Evolutionary conservation across 2,113 vertebrate species (phyloP).

Genomic region (Ammodytes marinus): DNA sequence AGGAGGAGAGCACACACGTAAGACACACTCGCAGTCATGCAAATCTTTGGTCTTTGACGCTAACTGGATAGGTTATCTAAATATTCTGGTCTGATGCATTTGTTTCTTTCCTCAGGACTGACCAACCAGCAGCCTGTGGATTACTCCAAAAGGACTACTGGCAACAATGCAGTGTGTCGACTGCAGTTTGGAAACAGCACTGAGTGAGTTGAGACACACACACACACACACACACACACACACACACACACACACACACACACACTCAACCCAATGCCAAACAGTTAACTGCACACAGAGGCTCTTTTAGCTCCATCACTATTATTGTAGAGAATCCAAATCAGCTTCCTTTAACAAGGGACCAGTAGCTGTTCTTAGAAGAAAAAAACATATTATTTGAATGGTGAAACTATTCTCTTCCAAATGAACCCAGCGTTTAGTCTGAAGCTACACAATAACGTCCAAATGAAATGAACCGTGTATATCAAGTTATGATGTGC

Average conservation of each 20-base stretch:
- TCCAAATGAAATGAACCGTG: neutral
- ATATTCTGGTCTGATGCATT: neutral
- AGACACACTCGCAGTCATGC: too few relatives aligned
- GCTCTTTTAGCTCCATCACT: neutral
- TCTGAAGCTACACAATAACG: neutral
- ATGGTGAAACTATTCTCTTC: neutral
- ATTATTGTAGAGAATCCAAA: neutral
- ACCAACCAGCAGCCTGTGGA: constrained; percentile 80
- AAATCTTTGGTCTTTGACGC: neutral
- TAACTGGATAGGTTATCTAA: neutral
- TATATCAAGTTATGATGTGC: neutral
- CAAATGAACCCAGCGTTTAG: neutral
- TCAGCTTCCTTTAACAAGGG: neutral
- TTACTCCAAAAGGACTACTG: constrained; percentile 83
- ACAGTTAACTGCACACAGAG: constrained; percentile 2
- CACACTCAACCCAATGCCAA: constrained; percentile 2
- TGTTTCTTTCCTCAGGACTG: constrained; percentile 43
- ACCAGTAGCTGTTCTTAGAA: neutral
- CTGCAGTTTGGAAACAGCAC: constrained; percentile 84
- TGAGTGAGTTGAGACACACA: constrained; percentile 80
- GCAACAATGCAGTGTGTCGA: constrained; percentile 75
- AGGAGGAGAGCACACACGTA: constrained; percentile 80
- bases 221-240: constrained; percentile 10
- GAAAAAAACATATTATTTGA: neutral
- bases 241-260: constrained; percentile 21